Base-by-base conservation (phyloP, 64 coral and sea anemone genomes). In the Hydrozoanthus tunicans region DNA sequence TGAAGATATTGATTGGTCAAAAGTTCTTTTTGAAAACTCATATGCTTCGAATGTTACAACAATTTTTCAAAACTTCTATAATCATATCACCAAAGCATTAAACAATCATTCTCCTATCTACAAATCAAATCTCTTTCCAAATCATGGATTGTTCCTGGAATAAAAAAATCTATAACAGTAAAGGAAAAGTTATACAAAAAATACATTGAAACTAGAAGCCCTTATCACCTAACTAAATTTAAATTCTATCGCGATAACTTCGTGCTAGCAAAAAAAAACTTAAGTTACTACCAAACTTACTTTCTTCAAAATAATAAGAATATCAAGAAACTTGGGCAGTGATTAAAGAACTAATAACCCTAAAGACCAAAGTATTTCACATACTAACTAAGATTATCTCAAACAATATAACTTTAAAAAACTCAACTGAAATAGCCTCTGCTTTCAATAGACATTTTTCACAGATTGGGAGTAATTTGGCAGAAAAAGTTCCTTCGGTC, bases 381-480 rank as follows among this genome's bases (percentile, higher is more conserved):
- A 59, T 81, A 81, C 79, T 54, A 81, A 81, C 79, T 81, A 81
- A 81, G 79, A 81, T 81, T 62, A 60, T 81, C 79, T 81, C 51
- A 61, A 81, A 81, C 59, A 81, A 81, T 60, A 81, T 61, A 81
- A 81, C 79, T 81, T 81, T 81, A 10, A 81, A 81, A 15, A 2
- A 81, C 79, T 60, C 51, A 81, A 59, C 79, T 60, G 79, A 81
- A 81, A 81, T 59, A 81, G 79, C 79, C 79, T 81, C 79, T 81
- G 9, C 79, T 81, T 81, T 77, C 73, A 77, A 77, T 20, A 2
- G 3, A 43, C 32, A 43, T 43, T 43, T 43, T 43, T 43, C 32
- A 81, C 79, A 59, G 79, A 81, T 81, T 81, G 79, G 79, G 12
- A 81, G 79, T 81, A 60, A 61, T 59, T 60, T 81, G 55, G 57